Conservation (phyloP, 1,140 invertebrate species). For the Bombus ignitus region DNA sequence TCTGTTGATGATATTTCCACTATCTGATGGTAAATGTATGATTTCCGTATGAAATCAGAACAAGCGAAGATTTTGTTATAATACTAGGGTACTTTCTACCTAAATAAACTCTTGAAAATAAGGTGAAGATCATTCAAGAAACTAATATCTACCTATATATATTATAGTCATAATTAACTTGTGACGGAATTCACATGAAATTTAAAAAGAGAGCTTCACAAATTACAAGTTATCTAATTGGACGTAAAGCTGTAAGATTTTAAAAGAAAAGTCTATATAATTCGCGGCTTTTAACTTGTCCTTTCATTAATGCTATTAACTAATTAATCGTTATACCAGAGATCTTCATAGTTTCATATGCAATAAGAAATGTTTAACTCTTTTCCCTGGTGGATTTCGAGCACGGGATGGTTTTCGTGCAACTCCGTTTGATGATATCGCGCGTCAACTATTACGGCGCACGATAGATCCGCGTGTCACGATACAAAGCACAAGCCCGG, state of each 20-base stretch:
- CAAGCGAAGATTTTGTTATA: background rate
- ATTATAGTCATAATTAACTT: too few species aligned
- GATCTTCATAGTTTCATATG: background rate
- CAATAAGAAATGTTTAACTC: background rate
- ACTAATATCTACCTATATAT: background rate
- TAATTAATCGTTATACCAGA: background rate
- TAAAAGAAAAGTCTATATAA: too few species aligned
- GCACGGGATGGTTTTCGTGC: background rate
- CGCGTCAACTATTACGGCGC: constrained; percentile 39
- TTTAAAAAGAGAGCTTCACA: too few species aligned
- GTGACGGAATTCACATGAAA: too few species aligned
- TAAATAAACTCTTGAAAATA: background rate
- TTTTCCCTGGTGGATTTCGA: background rate
- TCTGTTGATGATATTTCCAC: too few species aligned
- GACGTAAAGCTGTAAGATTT: too few species aligned
- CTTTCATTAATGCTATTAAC: background rate
- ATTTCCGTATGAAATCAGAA: background rate
- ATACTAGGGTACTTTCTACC: background rate
- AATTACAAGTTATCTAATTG: too few species aligned
- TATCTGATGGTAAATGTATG: too few species aligned
- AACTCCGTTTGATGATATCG: constrained; percentile 31
- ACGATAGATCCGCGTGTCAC: constrained; percentile 43
- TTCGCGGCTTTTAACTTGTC: background rate
- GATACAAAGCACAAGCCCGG: constrained; percentile 32
- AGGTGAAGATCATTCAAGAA: background rate